Base-by-base conservation (phyloP, 1,140 invertebrate species). In the Scaptomyza graminum region DNA sequence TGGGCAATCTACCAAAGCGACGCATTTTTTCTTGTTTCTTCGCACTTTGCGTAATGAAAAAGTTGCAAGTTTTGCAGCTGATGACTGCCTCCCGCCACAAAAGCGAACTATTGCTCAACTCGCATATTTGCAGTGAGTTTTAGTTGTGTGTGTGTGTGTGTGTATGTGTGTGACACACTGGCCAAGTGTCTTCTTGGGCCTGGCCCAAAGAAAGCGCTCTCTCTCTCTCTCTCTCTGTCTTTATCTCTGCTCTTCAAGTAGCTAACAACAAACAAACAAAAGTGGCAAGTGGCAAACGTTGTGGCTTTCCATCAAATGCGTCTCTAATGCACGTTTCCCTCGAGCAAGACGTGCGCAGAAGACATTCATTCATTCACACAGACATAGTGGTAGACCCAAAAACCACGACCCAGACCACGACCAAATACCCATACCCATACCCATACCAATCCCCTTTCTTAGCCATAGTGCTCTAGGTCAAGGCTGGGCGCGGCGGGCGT, bases 401-500 rank as follows among this genome's bases (percentile, higher is more conserved):
- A 22, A 55, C 13, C 11, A 22, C 54, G 31, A 47, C 25, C 39
- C 54, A 59, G 34, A 54, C 41, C 18, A 18, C 51, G 34, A 54
- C 41, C 18, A 18, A 18, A 18, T 18, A 18, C 18, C 18, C 18
- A 49, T 2, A 37, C 18, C 57, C 37, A 31, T 49, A 6, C 28
- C 61, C 61, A 51, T 57, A 34, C 69, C 61, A 56, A 50, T 44
- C 50, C 49, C 64, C 52, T 83, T 5, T 3, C 5, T 7, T 31
- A 84, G 28, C 79, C 74, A 12, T n/a, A 41, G 76, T 87, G 84
- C 83, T 87, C 76, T 87, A 87, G 83, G 83, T 87, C 83, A 87
- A 87, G 83, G 83, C 84, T 88, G 83, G 83, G 83, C 83, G 83
- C 79, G 83, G 83, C 82, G 68, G 79, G 67, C 67, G 75, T 74